Percentiles rank a stretch among this genome's conserved stretches.
These are phyloP conservation scores for Loris lydekkerianus DNA, from an alignment of 2,797 vertebrate species.

Conservation along the genomic window DNA sequence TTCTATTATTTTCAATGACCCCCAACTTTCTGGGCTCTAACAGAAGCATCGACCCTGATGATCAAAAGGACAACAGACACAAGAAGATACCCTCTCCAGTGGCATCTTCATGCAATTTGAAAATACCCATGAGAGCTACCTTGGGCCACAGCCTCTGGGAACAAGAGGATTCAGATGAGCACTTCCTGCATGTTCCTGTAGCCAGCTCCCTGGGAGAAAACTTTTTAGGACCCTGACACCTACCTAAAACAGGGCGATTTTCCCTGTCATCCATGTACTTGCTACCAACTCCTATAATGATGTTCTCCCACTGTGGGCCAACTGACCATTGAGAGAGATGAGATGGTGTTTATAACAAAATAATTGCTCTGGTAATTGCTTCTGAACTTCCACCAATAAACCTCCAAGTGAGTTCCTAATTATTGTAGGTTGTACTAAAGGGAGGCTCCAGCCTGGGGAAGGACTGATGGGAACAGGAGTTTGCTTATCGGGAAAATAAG, in stretches of 20 bases:
- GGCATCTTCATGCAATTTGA: neutral
- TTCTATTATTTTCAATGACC: slow-evolving; percentile 35
- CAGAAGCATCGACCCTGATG: slow-evolving; percentile 37
- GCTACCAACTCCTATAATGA: neutral
- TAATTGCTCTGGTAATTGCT: neutral
- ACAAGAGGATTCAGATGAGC: slow-evolving; percentile 72
- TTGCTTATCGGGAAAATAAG: neutral
- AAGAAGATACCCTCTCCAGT: neutral
- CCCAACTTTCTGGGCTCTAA: neutral
- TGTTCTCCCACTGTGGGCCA: neutral
- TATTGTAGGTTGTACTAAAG: neutral
- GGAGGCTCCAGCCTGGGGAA: neutral
- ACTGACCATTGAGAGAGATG: neutral
- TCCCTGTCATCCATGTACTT: neutral
- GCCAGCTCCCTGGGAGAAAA: slow-evolving; percentile 74
- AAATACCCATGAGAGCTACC: slow-evolving; percentile 65
- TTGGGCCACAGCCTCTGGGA: slow-evolving; percentile 81
- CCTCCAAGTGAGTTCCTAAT: slow-evolving; percentile 30
- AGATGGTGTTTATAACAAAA: slow-evolving; percentile 51
- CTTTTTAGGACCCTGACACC: slow-evolving; percentile 68
- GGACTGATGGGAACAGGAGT: neutral
- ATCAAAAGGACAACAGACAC: neutral
- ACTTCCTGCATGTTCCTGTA: slow-evolving; percentile 47
- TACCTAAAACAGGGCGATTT: neutral
- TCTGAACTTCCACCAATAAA: slow-evolving; percentile 73